Base-by-base conservation (phyloP, 2,888 invertebrate species). In the Gryllus longicercus region DNA sequence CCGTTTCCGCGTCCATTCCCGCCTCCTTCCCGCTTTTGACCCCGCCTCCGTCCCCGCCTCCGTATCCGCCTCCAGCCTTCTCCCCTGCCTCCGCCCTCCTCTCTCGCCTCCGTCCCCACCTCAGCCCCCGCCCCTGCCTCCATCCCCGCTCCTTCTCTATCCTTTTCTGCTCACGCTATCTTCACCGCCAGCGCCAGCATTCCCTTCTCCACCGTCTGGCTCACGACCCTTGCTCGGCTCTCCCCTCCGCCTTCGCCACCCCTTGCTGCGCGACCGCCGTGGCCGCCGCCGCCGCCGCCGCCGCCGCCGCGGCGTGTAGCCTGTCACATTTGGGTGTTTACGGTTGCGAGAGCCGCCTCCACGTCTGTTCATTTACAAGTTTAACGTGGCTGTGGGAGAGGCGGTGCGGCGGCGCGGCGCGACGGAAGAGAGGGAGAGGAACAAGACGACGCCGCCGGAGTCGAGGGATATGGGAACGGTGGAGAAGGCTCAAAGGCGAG, bases 241-340 rank as follows among this genome's bases (percentile, higher is more conserved):
- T 5, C 16, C 63, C 38, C 38, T 8, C 8, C 38, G 38, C 5
- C 38, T 63, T 63, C 63, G 63, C 18, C 63, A 16, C 2, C 63
- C 63, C 63, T n/a, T 63, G 16, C 63, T 18, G 63, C 16, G 63
- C n/a, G 63, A 63, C n/a, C 63, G 14, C 38, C 38, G 38, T 38
- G 38, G 38, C 38, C 38, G 38, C 16, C 63, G 63, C n/a, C 51
- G 11, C 1, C 1, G 21, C 21, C 21, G 21, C 21, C 21, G 21
- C 51, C 16, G 4, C n/a, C 63, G 16, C n/a, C 16, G 63, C 63
- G 63, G 14, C 63, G 63, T 63, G 63, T 63, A 63, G 16, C 63
- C 63, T 63, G 63, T 63, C 63, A 63, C 63, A 63, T 63, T 63
- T 63, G 16, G 63, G 63, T 63, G 63, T 63, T 63, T 63, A 63